Conservation (phyloP, 2,113 vertebrate genomes). For the Vanacampus margaritifer region DNA sequence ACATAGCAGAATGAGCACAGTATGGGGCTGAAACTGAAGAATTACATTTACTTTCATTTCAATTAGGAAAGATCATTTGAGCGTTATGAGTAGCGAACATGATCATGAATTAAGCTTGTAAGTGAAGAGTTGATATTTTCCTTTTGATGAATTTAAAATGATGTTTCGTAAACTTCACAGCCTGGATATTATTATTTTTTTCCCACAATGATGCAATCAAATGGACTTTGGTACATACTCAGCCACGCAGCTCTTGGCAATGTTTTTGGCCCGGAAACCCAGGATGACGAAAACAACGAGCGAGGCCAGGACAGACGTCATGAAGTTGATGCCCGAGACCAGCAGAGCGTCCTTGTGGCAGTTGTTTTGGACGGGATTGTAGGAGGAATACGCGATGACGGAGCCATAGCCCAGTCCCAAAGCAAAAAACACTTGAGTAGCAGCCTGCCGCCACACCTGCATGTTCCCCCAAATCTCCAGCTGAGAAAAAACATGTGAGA, state of each 20-base stretch:
- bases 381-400: slow-evolving; percentile 96
- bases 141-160: no score
- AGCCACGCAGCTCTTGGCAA: slow-evolving; percentile 86
- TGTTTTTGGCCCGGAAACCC: slow-evolving; percentile 95
- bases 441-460: slow-evolving; percentile 95
- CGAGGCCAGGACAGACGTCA: slow-evolving; percentile 92
- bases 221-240: slow-evolving; percentile 62
- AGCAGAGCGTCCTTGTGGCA: slow-evolving; percentile 93
- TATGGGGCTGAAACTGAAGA: no score
- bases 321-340: slow-evolving; percentile 95
- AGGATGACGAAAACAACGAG: slow-evolving; percentile 94
- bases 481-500: slow-evolving; percentile 54
- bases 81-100: no score
- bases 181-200: not conserved
- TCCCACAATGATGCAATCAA: not conserved
- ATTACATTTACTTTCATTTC: no score
- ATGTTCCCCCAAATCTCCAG: slow-evolving; percentile 90
- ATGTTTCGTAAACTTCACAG: no score
- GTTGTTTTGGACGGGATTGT: slow-evolving; percentile 97
- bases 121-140: no score
- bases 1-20: no score
- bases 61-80: no score
- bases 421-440: slow-evolving; percentile 97
- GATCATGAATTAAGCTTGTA: no score
- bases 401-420: slow-evolving; percentile 95